Base-by-base conservation (phyloP, 2,797 vertebrate genomes). In the Scomberomorus guttatus region DNA sequence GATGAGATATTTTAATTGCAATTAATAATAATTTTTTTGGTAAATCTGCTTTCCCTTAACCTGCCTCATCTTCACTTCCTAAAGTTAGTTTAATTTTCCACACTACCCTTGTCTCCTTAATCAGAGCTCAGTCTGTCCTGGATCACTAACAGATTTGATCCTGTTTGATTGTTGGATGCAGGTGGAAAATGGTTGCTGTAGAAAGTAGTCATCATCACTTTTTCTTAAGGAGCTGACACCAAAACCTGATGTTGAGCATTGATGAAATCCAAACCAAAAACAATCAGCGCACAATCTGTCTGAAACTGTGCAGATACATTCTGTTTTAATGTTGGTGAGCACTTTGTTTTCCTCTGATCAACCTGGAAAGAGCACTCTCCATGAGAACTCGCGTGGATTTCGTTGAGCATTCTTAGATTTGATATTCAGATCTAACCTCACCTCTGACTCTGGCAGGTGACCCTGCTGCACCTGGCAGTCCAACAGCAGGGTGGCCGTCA, bases 381-480 rank as follows among this genome's bases (percentile, higher is more conserved):
- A 11, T 3, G 10, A 37, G 10, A 37, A 37, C 37, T 37, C 37
- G 2, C 2, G 37, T 37, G 37, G 37, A 37, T 37, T 37, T 37
- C 11, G 3, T n/a, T 52, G 51, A 22, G 50, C 34, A 0, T 27
- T 22, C 48, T 62, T 5, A 25, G 29, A 27, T 18, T 11, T 48
- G 20, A 61, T 32, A 3, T 9, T 69, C 48, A 20, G 34, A 15
- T 14, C 5, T 0, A 25, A 1, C 17, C 60, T 84, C 27, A 93
- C 92, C 87, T 92, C 77, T 1, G 81, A 57, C 59, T 84, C 79
- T 14, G 72, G 34, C 14, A 61, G 13, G 14, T 8, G 73, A 55
- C 11, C 4, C 42, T 79, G 82, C 67, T 83, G 75, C 50, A 56
- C 11, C 39, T 87, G 85, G 13, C 48, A 83, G 75, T 91, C 90